These are phyloP conservation scores for Drosophila aff. DNA, from an alignment of 1,140 invertebrate species.

Conservation along the genomic window DNA sequence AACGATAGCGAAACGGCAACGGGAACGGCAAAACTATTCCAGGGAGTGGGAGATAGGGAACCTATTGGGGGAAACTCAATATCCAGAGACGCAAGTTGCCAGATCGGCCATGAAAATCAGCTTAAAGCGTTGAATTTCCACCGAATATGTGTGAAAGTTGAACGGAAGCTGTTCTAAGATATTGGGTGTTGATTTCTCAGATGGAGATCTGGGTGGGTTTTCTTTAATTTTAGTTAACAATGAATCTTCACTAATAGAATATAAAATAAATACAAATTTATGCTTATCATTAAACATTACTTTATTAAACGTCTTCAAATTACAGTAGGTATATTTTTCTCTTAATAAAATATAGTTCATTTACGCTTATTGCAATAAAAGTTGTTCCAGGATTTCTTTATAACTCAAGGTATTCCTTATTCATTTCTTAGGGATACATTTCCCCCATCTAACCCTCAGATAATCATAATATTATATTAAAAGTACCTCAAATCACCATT, in stretches of 20 bases:
- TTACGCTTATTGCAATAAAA: neutral
- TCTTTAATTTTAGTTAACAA: neutral
- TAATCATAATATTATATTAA: neutral
- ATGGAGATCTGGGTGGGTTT: neutral
- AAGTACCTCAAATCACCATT: neutral
- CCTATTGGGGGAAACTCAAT: constrained; percentile 14
- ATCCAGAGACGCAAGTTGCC: constrained; percentile 1
- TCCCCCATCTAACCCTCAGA: neutral
- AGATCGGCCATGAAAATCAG: constrained; percentile 18
- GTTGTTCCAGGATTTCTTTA: neutral
- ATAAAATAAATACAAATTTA: neutral
- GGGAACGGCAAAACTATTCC: constrained; percentile 28
- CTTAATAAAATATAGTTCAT: too few relatives aligned
- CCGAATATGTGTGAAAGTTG: constrained; percentile 8
- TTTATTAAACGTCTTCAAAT: too few relatives aligned
- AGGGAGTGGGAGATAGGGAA: constrained; percentile 5
- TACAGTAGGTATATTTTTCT: too few relatives aligned
- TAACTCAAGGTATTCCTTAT: neutral
- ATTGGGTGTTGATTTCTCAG: neutral
- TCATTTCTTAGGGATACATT: neutral
- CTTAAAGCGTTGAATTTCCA: constrained; percentile 15
- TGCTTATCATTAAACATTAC: too few relatives aligned
- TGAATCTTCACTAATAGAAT: neutral
- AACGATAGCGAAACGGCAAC: constrained; percentile 56
- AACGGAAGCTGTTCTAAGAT: neutral